A percentile compares a stretch with the other conserved stretches of the same genome.
These are phyloP conservation scores for Phoebastria nigripes DNA, from an alignment of 2,797 vertebrate species.

Conservation along the genomic window DNA sequence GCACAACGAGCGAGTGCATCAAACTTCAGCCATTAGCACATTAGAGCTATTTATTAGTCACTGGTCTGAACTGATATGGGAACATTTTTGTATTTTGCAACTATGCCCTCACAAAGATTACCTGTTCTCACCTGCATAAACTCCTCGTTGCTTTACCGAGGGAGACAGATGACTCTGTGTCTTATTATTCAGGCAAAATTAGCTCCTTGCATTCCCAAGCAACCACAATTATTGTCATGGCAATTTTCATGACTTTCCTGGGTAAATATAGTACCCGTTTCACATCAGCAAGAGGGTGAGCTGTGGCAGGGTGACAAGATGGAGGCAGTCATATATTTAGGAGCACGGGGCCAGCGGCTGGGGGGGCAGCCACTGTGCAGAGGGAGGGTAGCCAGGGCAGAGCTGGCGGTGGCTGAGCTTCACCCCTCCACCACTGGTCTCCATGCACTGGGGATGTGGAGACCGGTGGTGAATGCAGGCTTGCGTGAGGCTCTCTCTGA, in stretches of 20 bases:
- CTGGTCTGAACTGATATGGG: constrained; percentile 3
- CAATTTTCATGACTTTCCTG: constrained; percentile 55
- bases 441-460: not conserved
- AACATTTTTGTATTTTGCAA: constrained; percentile 53
- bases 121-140: constrained; percentile 64
- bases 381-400: not conserved
- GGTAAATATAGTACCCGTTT: constrained; percentile 23
- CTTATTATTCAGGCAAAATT: constrained; percentile 49
- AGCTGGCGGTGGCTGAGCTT: not conserved
- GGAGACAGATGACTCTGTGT: constrained; percentile 9
- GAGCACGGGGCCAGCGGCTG: not conserved
- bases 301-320: constrained; percentile 37
- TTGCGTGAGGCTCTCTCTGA: not conserved
- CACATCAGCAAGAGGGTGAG: constrained; percentile 14
- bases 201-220: constrained; percentile 36
- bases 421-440: not conserved
- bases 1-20: not conserved
- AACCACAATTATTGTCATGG: constrained; percentile 53
- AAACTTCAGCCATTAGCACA: constrained; percentile 18
- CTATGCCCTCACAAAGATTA: constrained; percentile 33
- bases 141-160: not conserved
- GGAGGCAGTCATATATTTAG: constrained; percentile 31
- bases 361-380: not conserved
- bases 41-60: constrained; percentile 43
- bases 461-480: not conserved